These are phyloP conservation scores for Denticeps clupeoides DNA, from an alignment of 2,797 vertebrate genomes.

Conservation along the genomic window DNA sequence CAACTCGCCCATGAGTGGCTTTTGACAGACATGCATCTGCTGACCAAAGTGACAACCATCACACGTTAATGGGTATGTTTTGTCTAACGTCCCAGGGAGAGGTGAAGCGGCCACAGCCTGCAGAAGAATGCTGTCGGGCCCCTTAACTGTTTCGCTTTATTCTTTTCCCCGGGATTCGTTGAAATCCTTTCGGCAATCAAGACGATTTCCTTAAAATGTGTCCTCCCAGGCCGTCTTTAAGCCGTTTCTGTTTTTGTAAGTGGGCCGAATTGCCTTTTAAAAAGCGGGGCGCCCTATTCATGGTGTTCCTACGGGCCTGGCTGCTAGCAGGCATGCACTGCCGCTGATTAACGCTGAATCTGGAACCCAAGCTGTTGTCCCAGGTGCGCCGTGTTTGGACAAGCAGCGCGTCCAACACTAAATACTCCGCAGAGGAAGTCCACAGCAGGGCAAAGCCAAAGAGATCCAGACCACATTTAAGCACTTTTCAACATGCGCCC, in stretches of 20 bases:
- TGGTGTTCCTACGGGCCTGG: conserved; percentile 28
- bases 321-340: conserved; percentile 52
- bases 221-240: conserved; percentile 33
- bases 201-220: conserved; percentile 39
- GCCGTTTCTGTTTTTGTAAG: conserved; percentile 51
- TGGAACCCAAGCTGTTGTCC: conserved; percentile 64
- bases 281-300: conserved; percentile 33
- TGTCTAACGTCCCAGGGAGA: conserved; percentile 33
- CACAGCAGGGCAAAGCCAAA: conserved; percentile 45
- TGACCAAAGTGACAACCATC: conserved; percentile 22
- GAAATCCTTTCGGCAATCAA: conserved; percentile 50
- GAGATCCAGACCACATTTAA: conserved; percentile 53
- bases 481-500: conserved; percentile 47
- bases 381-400: conserved; percentile 67
- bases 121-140: conserved; percentile 43
- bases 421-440: conserved; percentile 65
- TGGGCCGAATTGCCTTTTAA: conserved; percentile 23
- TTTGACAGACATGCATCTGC: conserved; percentile 19
- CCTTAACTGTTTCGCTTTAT: conserved; percentile 29
- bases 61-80: conserved; percentile 36
- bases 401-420: conserved; percentile 56
- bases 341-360: conserved; percentile 60
- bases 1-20: conserved; percentile 16
- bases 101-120: conserved; percentile 35
- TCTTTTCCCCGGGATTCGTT: conserved; percentile 39